Percentiles rank a stretch among this genome's conserved stretches.
These are phyloP conservation scores for Sipha maydis DNA, from an alignment of 2,888 invertebrate genomes.

Conservation along the genomic window DNA sequence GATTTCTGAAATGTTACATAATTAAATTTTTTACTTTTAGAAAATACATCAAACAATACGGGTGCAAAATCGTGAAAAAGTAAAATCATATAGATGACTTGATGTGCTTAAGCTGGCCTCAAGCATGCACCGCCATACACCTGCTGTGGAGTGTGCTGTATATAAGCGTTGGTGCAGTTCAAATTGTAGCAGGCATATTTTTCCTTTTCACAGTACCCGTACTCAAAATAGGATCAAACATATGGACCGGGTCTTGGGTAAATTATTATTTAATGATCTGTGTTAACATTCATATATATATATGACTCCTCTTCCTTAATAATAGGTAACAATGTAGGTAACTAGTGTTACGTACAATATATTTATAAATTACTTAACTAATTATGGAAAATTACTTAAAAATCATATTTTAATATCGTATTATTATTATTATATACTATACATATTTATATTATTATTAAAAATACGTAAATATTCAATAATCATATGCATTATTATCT, in stretches of 20 bases:
- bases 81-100: slow-evolving; percentile 62
- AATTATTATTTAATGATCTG: slow-evolving; percentile 64
- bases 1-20: neutral
- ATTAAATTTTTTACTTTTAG: neutral
- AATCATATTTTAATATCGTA: neutral
- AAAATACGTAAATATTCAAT: no score
- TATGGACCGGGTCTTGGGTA: slow-evolving; percentile 71
- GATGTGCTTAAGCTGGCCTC: slow-evolving; percentile 65
- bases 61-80: slow-evolving; percentile 41
- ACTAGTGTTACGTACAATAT: no score
- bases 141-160: slow-evolving; percentile 70
- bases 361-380: neutral
- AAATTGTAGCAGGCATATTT: slow-evolving; percentile 70
- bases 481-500: no score
- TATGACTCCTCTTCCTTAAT: neutral
- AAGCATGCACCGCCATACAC: slow-evolving; percentile 66
- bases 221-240: slow-evolving; percentile 69
- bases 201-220: slow-evolving; percentile 70
- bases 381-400: neutral
- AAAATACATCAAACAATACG: slow-evolving; percentile 15
- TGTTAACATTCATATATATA: neutral
- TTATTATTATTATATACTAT: no score
- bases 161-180: slow-evolving; percentile 70
- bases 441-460: no score
- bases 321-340: neutral